phyloP scores from a whole-genome alignment of 2,797 vertebrate genomes.

The Paguma larvata region DNA sequence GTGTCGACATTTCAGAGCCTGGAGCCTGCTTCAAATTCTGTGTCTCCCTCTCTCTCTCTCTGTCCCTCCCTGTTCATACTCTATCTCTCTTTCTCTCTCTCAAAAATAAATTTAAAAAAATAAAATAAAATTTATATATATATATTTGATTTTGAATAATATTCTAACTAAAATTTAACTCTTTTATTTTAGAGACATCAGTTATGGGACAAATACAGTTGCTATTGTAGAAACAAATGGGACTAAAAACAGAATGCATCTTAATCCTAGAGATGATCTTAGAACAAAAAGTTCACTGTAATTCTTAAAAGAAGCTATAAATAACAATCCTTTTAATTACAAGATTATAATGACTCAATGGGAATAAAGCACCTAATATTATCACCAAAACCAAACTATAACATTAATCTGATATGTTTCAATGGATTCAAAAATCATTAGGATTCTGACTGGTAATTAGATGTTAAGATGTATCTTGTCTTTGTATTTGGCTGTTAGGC shows the following conservation, averaged over 20 bases:
- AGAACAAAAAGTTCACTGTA: neutral
- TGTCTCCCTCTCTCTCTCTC: too few species aligned
- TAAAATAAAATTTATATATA: neutral
- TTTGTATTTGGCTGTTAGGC: neutral
- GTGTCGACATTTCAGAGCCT: too few species aligned
- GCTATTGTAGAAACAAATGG: conserved; percentile 12
- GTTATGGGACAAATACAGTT: neutral
- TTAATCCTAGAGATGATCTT: neutral
- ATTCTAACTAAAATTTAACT: neutral
- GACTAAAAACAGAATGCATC: neutral
- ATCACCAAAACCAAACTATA: neutral
- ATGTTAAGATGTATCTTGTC: neutral
- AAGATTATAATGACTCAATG: neutral
- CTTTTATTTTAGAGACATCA: neutral
- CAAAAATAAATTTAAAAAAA: conserved; percentile 23
- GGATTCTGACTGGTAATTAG: neutral
- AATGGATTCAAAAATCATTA: neutral
- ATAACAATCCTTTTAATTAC: conserved; percentile 8
- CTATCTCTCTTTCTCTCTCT: too few species aligned
- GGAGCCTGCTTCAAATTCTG: too few species aligned
- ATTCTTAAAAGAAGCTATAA: neutral
- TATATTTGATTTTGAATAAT: neutral
- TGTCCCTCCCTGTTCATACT: too few species aligned
- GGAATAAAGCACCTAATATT: neutral
- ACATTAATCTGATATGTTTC: neutral